These are phyloP conservation scores for Cebidichthys violaceus DNA, from an alignment of 2,113 vertebrate genomes.

Conservation along the genomic window DNA sequence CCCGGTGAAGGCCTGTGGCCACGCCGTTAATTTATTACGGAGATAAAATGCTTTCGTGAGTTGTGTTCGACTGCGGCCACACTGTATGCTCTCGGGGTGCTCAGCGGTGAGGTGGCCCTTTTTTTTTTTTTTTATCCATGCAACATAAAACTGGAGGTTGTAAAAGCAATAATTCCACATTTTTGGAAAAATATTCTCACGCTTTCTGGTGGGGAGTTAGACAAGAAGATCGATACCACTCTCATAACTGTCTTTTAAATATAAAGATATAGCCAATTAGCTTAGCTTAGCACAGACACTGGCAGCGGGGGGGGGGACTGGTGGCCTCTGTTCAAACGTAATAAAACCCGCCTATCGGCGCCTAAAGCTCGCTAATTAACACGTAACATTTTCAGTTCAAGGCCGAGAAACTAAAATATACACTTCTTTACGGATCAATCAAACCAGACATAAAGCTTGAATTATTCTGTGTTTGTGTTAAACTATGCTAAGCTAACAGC, in stretches of 20 bases:
- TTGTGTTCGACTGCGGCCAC: slow-evolving; percentile 54
- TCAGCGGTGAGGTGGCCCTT: background rate
- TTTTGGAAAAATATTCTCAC: slow-evolving; percentile 25
- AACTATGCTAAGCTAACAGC: slow-evolving; percentile 4
- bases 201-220: background rate
- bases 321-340: background rate
- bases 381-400: background rate
- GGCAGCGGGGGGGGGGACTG: background rate
- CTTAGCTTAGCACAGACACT: background rate
- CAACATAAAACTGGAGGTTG: slow-evolving; percentile 31
- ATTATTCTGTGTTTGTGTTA: background rate
- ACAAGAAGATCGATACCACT: background rate
- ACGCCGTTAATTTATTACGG: slow-evolving; percentile 79
- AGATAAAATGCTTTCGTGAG: slow-evolving; percentile 77
- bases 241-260: slow-evolving; percentile 12
- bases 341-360: background rate
- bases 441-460: background rate
- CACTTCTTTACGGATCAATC: background rate
- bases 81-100: background rate
- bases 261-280: background rate
- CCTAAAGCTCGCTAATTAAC: background rate
- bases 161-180: slow-evolving; percentile 17
- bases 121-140: slow-evolving; percentile 6
- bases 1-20: slow-evolving; percentile 48
- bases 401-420: background rate